Evolutionary conservation across 2,888 invertebrate species (phyloP).

Genomic region (Andrena fulva): DNA sequence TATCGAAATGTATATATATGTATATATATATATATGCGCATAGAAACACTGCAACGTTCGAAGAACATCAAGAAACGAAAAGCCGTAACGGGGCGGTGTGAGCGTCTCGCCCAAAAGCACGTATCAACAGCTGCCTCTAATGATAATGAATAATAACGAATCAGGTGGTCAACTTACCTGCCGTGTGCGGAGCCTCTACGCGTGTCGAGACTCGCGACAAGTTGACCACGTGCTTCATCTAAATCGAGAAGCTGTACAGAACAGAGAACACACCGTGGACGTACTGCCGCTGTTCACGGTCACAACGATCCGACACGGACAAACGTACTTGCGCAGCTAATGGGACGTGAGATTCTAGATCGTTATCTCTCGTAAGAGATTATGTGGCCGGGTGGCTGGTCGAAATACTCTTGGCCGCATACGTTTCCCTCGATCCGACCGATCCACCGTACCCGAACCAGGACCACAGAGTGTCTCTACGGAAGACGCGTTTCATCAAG

Average conservation of each 20-base stretch:
- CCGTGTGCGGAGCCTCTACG: constrained; percentile 38
- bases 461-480: not conserved
- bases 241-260: constrained; percentile 64
- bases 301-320: constrained; percentile 47
- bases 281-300: constrained; percentile 57
- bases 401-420: not conserved
- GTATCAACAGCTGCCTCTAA: constrained; percentile 70
- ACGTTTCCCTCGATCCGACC: not conserved
- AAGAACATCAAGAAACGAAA: constrained; percentile 70
- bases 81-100: constrained; percentile 60
- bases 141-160: constrained; percentile 53
- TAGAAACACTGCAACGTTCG: constrained; percentile 66
- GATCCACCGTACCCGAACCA: not conserved
- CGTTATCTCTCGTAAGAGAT: not conserved
- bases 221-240: constrained; percentile 63
- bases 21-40: constrained; percentile 50
- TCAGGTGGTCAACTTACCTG: constrained; percentile 70
- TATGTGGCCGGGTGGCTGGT: not conserved
- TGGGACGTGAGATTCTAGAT: constrained; percentile 52
- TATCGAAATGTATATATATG: constrained; percentile 29
- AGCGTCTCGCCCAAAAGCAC: constrained; percentile 68
- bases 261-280: constrained; percentile 57
- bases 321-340: constrained; percentile 58
- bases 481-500: not conserved
- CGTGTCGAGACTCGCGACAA: constrained; percentile 42